Percentiles rank a stretch among this genome's conserved stretches.
phyloP scores from a whole-genome alignment of 2,888 invertebrate species.

The Eristalis intricaria region DNA sequence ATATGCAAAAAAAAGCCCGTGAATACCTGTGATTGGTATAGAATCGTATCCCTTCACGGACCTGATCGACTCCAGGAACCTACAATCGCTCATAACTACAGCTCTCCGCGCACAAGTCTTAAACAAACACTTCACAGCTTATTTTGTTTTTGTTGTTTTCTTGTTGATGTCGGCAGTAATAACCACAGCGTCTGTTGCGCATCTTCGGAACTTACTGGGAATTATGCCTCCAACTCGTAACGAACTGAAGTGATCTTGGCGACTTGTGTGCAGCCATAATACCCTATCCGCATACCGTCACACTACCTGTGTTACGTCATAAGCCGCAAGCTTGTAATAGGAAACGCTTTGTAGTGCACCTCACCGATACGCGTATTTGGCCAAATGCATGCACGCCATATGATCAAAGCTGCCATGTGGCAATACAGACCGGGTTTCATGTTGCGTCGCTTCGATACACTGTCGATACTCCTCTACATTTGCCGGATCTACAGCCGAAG shows the following conservation, averaged over 20 bases:
- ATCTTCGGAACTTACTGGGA: slow-evolving; percentile 45
- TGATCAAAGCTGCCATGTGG: slow-evolving; percentile 4
- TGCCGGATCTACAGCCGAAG: slow-evolving; percentile 14
- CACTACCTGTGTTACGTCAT: slow-evolving; percentile 46
- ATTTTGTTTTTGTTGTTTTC: not conserved
- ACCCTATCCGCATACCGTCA: not conserved
- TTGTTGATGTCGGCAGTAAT: not conserved
- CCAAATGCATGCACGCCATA: slow-evolving; percentile 24
- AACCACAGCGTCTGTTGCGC: slow-evolving; percentile 2
- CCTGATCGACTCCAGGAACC: slow-evolving; percentile 42
- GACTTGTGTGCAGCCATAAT: slow-evolving; percentile 21
- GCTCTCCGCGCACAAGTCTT: not conserved
- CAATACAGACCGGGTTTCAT: not conserved
- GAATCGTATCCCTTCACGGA: slow-evolving; percentile 55
- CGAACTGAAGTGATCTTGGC: slow-evolving; percentile 3
- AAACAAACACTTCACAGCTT: not conserved
- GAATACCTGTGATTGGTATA: slow-evolving; percentile 41
- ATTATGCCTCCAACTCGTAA: slow-evolving; percentile 22
- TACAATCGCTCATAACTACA: slow-evolving; percentile 26
- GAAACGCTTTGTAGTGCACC: slow-evolving; percentile 54
- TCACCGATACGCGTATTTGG: slow-evolving; percentile 33
- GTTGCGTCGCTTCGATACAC: not conserved
- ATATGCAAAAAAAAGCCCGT: not conserved
- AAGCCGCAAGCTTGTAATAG: slow-evolving; percentile 54
- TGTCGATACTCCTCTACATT: not conserved